Evolutionary conservation across 2,797 vertebrate genomes (phyloP), one percentile per base, ranked within the genome.

Genomic region (Odontamblyopus lacepedii): DNA sequence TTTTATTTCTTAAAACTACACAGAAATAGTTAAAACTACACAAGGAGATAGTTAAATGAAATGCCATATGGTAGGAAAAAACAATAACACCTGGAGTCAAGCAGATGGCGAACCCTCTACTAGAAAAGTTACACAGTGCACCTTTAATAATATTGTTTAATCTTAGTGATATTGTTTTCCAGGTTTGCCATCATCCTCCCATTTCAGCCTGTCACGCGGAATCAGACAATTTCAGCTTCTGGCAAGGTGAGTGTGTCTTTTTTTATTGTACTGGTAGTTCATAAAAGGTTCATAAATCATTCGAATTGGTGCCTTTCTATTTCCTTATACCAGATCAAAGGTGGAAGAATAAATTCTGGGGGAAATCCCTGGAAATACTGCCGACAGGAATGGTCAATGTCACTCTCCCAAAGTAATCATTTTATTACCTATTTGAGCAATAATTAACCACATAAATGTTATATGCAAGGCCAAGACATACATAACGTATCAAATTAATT

Each of bases 261-360:
- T 12, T 63, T 63, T 41, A 44, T 19, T 68, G 48, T 23, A 23
- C 23, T 1, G 23, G 23, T 26, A 26, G 32, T 53, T 53, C n/a
- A n/a, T 67, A 32, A 53, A 67, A 23, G 41, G 7, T 55, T 38
- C 18, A 56, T 57, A 38, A 56, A 38, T 32, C 5, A 4, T 68
- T 55, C 4, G 32, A 56, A 67, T n/a, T 23, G n/a, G 23, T 26
- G 51, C 8, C 16, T 26, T 0, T 73, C 78, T 81, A 1, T 75
- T 0, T 78, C 60, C 63, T 12, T 74, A 4, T 16, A 74, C 74
- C 87, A 98, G 97, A 98, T 84, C 96, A 98, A 90, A 92, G 96
- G 67, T 98, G 97, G 97, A 98, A 98, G 82, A 98, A 98, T 84
- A 98, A 97, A 81, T 98, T 98, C 86, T 98, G 97, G 97, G 97